phyloP scores from a whole-genome alignment of 2,888 invertebrate species.

The Nemotelus nigrinus region DNA sequence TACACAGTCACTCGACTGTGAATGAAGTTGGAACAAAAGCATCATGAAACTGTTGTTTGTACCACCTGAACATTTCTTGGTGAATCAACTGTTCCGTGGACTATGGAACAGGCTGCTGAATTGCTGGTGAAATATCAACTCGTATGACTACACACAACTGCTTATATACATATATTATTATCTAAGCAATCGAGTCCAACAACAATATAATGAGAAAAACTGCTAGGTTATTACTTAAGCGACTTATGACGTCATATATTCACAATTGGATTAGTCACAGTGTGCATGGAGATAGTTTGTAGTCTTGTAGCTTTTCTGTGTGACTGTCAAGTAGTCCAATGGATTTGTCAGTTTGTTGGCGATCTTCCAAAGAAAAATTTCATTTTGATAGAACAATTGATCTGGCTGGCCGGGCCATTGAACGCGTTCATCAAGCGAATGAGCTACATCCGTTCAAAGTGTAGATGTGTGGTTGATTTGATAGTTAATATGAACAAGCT shows the following conservation, averaged over 20 bases:
- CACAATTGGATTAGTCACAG: conserved; percentile 18
- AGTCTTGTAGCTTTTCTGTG: neutral
- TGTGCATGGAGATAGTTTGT: neutral
- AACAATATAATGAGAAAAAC: neutral
- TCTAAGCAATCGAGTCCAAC: neutral
- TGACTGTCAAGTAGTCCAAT: neutral
- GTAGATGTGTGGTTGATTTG: neutral
- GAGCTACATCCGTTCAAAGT: neutral
- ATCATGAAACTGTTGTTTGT: no score
- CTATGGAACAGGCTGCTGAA: no score
- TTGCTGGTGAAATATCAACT: no score
- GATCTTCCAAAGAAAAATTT: neutral
- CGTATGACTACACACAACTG: no score
- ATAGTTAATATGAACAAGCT: neutral
- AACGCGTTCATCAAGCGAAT: neutral
- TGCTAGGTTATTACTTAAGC: neutral
- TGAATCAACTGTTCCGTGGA: no score
- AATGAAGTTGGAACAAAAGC: no score
- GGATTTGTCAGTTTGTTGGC: neutral
- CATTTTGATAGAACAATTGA: neutral
- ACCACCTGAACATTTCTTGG: no score
- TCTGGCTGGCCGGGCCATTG: neutral
- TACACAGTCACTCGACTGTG: no score
- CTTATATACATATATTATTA: no score
- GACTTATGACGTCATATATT: conserved; percentile 19